Evolutionary conservation across 1,140 invertebrate genomes (phyloP).

Genomic region (Papilio glaucus): DNA sequence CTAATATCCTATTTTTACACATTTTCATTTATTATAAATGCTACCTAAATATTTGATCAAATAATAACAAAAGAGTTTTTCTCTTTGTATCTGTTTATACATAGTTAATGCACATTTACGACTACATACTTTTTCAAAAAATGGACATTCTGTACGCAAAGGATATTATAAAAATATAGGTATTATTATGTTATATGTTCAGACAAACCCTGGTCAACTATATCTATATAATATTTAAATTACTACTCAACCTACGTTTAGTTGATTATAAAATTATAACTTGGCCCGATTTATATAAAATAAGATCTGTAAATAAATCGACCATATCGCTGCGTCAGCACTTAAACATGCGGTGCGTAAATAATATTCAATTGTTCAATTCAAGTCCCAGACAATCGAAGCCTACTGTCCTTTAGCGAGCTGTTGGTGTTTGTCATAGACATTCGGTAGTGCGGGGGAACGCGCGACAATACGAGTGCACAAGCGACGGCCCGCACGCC

Average conservation of each 20-base stretch:
- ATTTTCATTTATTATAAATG: not conserved
- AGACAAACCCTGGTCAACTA: too few species aligned
- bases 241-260: not conserved
- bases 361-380: slow-evolving; percentile 23
- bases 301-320: not conserved
- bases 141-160: too few species aligned
- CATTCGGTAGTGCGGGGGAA: slow-evolving; percentile 52
- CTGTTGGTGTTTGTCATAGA: slow-evolving; percentile 53
- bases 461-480: slow-evolving; percentile 54
- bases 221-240: too few species aligned
- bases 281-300: not conserved
- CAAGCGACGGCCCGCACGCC: slow-evolving; percentile 59
- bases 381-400: slow-evolving; percentile 21
- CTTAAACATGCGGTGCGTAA: not conserved
- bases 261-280: not conserved
- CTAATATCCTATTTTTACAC: not conserved
- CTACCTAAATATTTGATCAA: not conserved
- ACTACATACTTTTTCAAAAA: too few species aligned
- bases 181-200: too few species aligned
- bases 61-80: too few species aligned
- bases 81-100: too few species aligned
- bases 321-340: not conserved
- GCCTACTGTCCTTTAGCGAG: slow-evolving; percentile 13
- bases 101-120: too few species aligned
- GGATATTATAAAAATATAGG: too few species aligned